These are phyloP conservation scores for Phaedon cochleariae DNA, from an alignment of 2,888 invertebrate genomes.

Conservation along the genomic window DNA sequence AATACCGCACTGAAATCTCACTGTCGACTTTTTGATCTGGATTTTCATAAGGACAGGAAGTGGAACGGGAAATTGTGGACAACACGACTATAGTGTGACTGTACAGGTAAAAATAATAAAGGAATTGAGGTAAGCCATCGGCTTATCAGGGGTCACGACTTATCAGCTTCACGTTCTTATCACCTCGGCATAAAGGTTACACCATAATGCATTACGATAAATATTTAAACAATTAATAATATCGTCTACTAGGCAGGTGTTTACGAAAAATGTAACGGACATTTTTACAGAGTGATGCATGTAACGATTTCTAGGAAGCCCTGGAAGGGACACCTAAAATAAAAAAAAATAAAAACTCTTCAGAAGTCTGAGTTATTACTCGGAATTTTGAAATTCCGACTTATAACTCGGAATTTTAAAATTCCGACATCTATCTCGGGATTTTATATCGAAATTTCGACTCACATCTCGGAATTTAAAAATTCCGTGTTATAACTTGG, in stretches of 20 bases:
- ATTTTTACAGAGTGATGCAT: not conserved
- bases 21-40: too few species aligned
- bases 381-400: too few species aligned
- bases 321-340: too few species aligned
- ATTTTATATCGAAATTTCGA: too few species aligned
- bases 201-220: constrained; percentile 38
- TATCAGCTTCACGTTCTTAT: constrained; percentile 49
- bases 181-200: constrained; percentile 50
- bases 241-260: constrained; percentile 34
- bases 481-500: too few species aligned
- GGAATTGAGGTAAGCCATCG: constrained; percentile 31
- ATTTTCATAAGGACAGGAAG: too few species aligned
- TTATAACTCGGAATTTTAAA: too few species aligned
- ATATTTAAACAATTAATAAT: constrained; percentile 41
- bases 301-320: not conserved
- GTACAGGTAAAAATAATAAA: constrained; percentile 31
- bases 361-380: too few species aligned
- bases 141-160: constrained; percentile 53
- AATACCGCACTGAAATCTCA: too few species aligned
- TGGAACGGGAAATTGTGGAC: not conserved
- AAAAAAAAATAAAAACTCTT: too few species aligned
- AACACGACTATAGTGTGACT: constrained; percentile 4
- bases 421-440: too few species aligned
- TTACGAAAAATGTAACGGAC: not conserved
- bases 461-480: too few species aligned